Conservation (phyloP, 2,113 vertebrate species). For the Lampris incognitus region DNA sequence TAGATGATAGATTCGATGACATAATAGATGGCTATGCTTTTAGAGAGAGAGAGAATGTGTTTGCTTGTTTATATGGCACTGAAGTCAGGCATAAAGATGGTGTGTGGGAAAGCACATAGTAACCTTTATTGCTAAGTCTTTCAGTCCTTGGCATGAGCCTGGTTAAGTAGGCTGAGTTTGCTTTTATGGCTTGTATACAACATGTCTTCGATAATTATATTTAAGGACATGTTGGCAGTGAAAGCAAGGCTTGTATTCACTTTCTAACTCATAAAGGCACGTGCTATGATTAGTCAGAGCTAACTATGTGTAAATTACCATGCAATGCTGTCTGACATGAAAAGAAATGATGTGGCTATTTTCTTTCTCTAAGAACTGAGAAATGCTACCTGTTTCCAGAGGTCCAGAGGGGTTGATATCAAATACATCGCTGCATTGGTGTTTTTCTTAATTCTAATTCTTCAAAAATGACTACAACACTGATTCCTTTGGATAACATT, state of each 20-base stretch:
- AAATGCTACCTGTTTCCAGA: slow-evolving; percentile 26
- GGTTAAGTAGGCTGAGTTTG: slow-evolving; percentile 31
- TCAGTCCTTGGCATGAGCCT: slow-evolving; percentile 41
- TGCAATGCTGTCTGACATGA: slow-evolving; percentile 42
- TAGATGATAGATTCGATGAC: too few species aligned
- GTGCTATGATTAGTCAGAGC: slow-evolving; percentile 39
- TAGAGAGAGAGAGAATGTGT: slow-evolving; percentile 6
- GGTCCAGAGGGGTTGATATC: slow-evolving; percentile 18
- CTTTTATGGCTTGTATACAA: slow-evolving; percentile 31
- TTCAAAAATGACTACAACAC: neutral
- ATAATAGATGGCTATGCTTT: too few species aligned
- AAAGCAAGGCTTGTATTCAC: neutral
- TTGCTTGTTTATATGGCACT: slow-evolving; percentile 15
- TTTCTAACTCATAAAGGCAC: neutral
- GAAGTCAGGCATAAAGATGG: neutral
- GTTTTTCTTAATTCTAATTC: neutral
- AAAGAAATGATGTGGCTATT: slow-evolving; percentile 36
- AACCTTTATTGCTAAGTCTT: slow-evolving; percentile 45
- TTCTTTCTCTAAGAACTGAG: slow-evolving; percentile 28
- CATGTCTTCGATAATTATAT: slow-evolving; percentile 46
- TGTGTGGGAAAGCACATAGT: slow-evolving; percentile 37
- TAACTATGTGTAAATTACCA: slow-evolving; percentile 54
- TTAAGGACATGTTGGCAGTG: slow-evolving; percentile 34
- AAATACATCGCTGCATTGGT: neutral
- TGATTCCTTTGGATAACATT: neutral